phyloP scores from a whole-genome alignment of 2,888 invertebrate genomes.

The Eupithecia dodoneata region DNA sequence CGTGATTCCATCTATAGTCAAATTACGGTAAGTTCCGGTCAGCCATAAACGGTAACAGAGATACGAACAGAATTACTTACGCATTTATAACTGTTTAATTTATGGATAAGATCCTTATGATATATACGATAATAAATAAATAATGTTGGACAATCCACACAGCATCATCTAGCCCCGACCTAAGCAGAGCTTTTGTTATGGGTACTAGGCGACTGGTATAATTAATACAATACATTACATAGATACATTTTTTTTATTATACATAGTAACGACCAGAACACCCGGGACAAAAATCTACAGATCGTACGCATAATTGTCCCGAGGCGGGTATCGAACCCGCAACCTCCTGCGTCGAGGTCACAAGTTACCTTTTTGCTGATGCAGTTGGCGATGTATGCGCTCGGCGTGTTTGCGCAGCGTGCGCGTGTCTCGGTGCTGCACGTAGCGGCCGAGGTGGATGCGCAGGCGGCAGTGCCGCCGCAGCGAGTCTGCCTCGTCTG shows the following conservation, averaged over 20 bases:
- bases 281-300: no score
- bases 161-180: no score
- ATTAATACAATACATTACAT: no score
- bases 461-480: conserved; percentile 90
- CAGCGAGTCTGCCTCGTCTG: conserved; percentile 84
- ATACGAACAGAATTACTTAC: neutral
- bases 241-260: no score
- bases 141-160: no score
- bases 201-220: no score
- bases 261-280: no score
- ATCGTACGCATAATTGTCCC: no score
- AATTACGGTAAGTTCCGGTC: neutral
- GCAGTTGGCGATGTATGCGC: conserved; percentile 86
- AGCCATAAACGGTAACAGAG: neutral
- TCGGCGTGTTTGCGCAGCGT: conserved; percentile 89
- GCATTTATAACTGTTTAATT: no score
- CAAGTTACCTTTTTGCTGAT: conserved; percentile 71
- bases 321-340: no score
- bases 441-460: conserved; percentile 90
- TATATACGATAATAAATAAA: neutral
- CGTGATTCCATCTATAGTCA: neutral
- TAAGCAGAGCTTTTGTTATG: no score
- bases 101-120: no score
- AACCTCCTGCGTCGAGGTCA: neutral
- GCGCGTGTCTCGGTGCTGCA: conserved; percentile 90